Evolutionary conservation across 2,888 invertebrate species (phyloP).

Genomic region (Antheraea yamamai): DNA sequence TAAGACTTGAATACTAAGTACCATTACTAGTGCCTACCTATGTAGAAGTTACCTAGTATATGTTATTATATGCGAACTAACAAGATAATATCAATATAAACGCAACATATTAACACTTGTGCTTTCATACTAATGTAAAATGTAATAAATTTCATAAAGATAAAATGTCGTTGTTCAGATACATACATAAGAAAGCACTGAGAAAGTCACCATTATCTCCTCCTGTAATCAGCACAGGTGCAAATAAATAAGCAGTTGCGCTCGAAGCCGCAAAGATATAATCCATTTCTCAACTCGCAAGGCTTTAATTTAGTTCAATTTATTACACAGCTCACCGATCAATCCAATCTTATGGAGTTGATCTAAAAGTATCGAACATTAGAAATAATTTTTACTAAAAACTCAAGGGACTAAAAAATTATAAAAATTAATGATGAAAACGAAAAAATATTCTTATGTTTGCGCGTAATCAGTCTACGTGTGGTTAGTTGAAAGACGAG

Average conservation of each 20-base stretch:
- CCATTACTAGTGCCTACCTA: background rate
- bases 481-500: background rate
- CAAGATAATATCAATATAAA: background rate
- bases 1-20: no score
- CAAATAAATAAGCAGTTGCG: background rate
- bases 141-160: background rate
- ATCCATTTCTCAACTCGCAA: background rate
- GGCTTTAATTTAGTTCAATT: conserved; percentile 5
- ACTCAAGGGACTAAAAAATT: background rate
- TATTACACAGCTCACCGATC: conserved; percentile 9
- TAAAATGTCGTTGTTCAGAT: background rate
- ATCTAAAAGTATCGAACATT: background rate
- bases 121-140: background rate
- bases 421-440: background rate
- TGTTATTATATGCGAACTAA: background rate
- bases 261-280: background rate
- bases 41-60: background rate
- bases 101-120: background rate
- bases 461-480: background rate
- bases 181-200: background rate
- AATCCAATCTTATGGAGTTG: background rate
- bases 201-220: background rate
- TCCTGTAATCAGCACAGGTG: background rate
- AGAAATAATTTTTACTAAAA: background rate
- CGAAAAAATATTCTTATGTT: background rate